These are phyloP conservation scores for Gastrophysa polygoni DNA, from an alignment of 2,888 invertebrate genomes.

Conservation along the genomic window DNA sequence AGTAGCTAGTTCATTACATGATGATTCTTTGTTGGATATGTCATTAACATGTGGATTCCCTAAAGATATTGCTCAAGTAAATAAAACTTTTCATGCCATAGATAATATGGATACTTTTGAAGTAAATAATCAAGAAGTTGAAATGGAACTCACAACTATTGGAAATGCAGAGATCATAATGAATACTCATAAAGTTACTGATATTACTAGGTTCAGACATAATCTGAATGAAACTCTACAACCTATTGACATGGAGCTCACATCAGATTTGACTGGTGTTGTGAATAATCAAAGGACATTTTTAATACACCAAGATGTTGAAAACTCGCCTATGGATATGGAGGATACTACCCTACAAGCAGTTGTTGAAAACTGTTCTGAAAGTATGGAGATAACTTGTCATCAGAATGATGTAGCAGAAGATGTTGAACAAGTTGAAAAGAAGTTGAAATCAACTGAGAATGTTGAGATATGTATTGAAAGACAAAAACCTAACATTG, in stretches of 20 bases:
- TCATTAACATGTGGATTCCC: slow-evolving; percentile 25
- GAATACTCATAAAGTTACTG: background rate
- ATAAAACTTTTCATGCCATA: background rate
- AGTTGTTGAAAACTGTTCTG: background rate
- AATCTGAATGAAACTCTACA: background rate
- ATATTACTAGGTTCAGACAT: background rate
- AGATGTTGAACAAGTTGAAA: no score
- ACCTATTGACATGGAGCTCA: slow-evolving; percentile 15
- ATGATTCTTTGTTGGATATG: slow-evolving; percentile 14
- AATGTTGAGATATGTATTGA: no score
- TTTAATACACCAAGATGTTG: background rate
- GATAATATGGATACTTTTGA: slow-evolving; percentile 11
- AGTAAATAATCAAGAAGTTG: slow-evolving; percentile 5
- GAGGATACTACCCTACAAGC: background rate
- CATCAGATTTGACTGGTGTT: background rate
- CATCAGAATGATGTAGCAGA: no score
- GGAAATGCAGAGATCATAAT: background rate
- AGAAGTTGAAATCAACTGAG: no score
- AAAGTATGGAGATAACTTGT: background rate
- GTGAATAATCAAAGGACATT: background rate
- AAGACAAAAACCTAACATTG: no score
- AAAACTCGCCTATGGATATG: background rate
- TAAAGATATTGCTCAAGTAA: background rate
- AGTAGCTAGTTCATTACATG: background rate
- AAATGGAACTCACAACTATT: slow-evolving; percentile 25